Percentiles rank a stretch among this genome's conserved stretches.
These are phyloP conservation scores for Hyposoter dolosus DNA, from an alignment of 2,888 invertebrate species.

Conservation along the genomic window DNA sequence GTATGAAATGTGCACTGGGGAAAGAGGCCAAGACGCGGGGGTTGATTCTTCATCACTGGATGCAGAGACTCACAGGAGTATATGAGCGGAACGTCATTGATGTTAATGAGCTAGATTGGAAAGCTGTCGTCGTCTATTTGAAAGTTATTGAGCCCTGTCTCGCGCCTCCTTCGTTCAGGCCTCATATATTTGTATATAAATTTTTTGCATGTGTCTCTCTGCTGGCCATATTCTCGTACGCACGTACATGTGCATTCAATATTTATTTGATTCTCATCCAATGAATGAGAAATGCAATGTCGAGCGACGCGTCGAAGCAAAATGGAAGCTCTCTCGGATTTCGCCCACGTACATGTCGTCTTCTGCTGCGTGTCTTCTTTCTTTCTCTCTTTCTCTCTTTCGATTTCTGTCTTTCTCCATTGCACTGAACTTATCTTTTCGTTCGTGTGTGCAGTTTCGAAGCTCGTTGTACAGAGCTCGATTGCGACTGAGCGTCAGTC, in stretches of 20 bases:
- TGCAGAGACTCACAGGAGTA: conserved; percentile 13
- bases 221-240: neutral
- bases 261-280: neutral
- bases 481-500: neutral
- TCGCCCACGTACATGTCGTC: neutral
- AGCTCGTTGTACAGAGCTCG: neutral
- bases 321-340: neutral
- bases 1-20: conserved; percentile 19
- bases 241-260: neutral
- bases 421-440: neutral
- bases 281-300: conserved; percentile 11
- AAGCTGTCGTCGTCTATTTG: conserved; percentile 80
- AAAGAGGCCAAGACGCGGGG: conserved; percentile 10
- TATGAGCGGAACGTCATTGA: conserved; percentile 77
- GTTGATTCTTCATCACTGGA: conserved; percentile 9
- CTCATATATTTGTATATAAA: neutral
- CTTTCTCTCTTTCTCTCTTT: neutral
- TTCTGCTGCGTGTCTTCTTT: neutral
- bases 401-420: neutral
- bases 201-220: neutral
- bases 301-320: conserved; percentile 4
- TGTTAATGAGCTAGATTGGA: conserved; percentile 82
- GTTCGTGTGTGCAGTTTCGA: neutral
- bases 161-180: conserved; percentile 50
- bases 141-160: conserved; percentile 76